Evolutionary conservation across 2,797 vertebrate genomes (phyloP).

Genomic region (Phataginus tricuspis): DNA sequence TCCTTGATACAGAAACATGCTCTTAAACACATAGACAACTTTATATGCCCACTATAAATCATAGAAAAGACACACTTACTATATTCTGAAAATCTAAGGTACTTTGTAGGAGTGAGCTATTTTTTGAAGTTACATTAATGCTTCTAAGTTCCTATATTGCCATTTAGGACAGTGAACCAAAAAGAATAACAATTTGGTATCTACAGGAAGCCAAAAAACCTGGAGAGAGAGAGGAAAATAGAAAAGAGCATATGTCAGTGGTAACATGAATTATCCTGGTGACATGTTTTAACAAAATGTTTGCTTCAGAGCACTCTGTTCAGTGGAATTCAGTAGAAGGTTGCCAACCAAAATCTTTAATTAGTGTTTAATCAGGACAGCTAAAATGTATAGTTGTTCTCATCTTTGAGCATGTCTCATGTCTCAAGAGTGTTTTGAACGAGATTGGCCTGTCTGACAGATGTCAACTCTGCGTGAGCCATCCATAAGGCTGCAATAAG

Average conservation of each 20-base stretch:
- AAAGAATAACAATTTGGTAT: not conserved
- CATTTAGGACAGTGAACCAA: not conserved
- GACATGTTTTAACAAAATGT: conserved; percentile 19
- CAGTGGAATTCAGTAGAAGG: conserved; percentile 15
- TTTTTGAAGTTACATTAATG: not conserved
- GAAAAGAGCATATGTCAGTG: not conserved
- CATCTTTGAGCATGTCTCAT: not conserved
- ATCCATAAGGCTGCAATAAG: not conserved
- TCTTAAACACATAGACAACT: not conserved
- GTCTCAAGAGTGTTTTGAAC: not conserved
- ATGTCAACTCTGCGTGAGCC: not conserved
- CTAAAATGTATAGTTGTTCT: not conserved
- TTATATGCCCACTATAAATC: not conserved
- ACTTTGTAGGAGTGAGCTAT: not conserved
- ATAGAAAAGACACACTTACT: not conserved
- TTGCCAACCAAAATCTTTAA: conserved; percentile 38
- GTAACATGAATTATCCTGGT: not conserved
- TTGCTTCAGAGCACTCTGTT: conserved; percentile 13
- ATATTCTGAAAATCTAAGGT: not conserved
- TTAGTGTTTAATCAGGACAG: not conserved
- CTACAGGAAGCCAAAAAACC: not conserved
- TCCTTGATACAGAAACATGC: not conserved
- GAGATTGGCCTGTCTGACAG: not conserved
- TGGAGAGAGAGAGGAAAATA: not conserved
- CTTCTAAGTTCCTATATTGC: not conserved